A percentile compares a stretch with the other conserved stretches of the same genome.
Conservation (phyloP, 1,140 invertebrate genomes). For the Cepaea nemoralis region DNA sequence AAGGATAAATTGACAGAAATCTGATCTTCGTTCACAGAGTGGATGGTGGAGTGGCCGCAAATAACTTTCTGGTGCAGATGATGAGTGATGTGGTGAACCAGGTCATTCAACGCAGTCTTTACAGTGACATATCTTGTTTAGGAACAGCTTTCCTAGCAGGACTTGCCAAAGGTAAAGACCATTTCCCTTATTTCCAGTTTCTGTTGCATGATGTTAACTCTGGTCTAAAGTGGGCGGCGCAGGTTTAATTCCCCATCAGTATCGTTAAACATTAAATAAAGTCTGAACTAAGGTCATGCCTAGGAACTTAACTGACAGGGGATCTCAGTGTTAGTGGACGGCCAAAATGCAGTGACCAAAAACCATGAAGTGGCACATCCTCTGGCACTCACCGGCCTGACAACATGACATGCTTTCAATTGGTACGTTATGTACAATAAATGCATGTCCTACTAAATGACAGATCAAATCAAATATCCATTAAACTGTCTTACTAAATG, state of each 20-base stretch:
- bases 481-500: too few relatives aligned
- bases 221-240: too few relatives aligned
- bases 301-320: neutral
- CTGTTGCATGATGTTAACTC: neutral
- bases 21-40: conserved; percentile 76
- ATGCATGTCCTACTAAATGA: too few relatives aligned
- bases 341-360: neutral
- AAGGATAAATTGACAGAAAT: neutral
- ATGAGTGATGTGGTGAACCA: conserved; percentile 85
- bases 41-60: conserved; percentile 91
- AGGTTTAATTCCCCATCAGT: neutral
- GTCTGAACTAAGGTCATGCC: neutral
- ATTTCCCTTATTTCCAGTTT: neutral
- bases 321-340: neutral
- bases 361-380: too few relatives aligned
- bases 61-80: conserved; percentile 90
- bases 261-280: neutral
- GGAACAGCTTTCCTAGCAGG: conserved; percentile 87
- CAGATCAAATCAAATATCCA: too few relatives aligned
- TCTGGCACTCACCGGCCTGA: too few relatives aligned
- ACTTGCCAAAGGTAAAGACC: conserved; percentile 77
- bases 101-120: conserved; percentile 78
- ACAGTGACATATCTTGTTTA: conserved; percentile 71
- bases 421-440: too few relatives aligned
- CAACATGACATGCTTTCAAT: too few relatives aligned